Conservation (phyloP, 1,140 invertebrate species). For the Drosophila trapezifrons region DNA sequence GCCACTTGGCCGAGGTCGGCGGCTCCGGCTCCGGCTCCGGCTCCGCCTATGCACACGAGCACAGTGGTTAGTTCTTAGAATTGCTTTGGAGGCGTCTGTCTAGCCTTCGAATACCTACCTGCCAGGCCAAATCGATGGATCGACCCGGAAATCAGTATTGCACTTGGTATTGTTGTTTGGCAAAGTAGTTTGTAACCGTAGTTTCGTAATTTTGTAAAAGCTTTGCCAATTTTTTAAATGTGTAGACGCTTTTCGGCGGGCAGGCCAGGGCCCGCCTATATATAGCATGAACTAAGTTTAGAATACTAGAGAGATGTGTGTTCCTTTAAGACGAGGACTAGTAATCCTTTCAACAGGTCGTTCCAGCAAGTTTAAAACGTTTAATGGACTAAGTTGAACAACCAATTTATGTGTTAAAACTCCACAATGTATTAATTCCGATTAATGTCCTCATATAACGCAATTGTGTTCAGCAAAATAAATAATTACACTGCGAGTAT, state of each 20-base stretch:
- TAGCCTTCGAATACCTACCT: constrained; percentile 44
- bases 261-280: constrained; percentile 22
- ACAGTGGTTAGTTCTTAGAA: constrained; percentile 76
- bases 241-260: constrained; percentile 61
- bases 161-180: constrained; percentile 46
- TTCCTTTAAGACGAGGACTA: constrained; percentile 32
- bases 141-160: constrained; percentile 46
- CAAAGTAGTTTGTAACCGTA: constrained; percentile 73
- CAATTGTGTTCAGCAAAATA: constrained; percentile 64
- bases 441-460: constrained; percentile 30
- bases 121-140: constrained; percentile 45
- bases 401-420: constrained; percentile 47
- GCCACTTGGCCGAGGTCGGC: constrained; percentile 40
- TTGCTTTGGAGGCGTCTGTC: constrained; percentile 37
- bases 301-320: constrained; percentile 33
- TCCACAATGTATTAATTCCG: constrained; percentile 30
- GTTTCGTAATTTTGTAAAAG: constrained; percentile 81
- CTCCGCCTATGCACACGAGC: constrained; percentile 22
- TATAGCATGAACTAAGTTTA: constrained; percentile 42
- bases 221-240: constrained; percentile 67
- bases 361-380: constrained; percentile 59
- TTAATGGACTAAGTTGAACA: constrained; percentile 80
- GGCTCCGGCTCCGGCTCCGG: neutral
- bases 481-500: constrained; percentile 21
- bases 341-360: constrained; percentile 42